phyloP scores from a whole-genome alignment of 2,797 vertebrate genomes.

The Notolabrus celidotus region DNA sequence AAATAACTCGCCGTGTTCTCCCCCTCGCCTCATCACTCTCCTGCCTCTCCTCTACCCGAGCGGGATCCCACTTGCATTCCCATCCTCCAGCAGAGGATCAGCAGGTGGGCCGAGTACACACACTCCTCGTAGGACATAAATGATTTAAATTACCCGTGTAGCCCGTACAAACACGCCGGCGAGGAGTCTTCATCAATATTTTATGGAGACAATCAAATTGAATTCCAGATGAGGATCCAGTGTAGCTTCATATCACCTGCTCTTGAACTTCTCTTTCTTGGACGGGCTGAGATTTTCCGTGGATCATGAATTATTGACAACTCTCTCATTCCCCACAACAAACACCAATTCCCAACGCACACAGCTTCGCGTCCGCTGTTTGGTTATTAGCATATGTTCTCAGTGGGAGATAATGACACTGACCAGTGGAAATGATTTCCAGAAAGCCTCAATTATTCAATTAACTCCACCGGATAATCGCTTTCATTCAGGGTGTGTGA shows the following conservation, averaged over 20 bases:
- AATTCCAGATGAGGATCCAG: slow-evolving; percentile 63
- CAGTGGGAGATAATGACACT: slow-evolving; percentile 40
- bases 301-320: slow-evolving; percentile 68
- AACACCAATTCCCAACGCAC: slow-evolving; percentile 29
- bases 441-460: slow-evolving; percentile 63
- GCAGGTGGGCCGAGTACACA: slow-evolving; percentile 65
- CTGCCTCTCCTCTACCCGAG: background rate
- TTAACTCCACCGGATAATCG: slow-evolving; percentile 62
- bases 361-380: slow-evolving; percentile 25
- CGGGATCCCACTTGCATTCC: no score
- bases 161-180: slow-evolving; percentile 61
- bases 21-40: slow-evolving; percentile 34
- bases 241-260: slow-evolving; percentile 55
- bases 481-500: slow-evolving; percentile 62
- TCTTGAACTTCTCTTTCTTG: slow-evolving; percentile 18
- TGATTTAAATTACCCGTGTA: slow-evolving; percentile 67
- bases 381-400: slow-evolving; percentile 58
- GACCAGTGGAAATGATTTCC: slow-evolving; percentile 56
- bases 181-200: slow-evolving; percentile 70
- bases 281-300: slow-evolving; percentile 25
- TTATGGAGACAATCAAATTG: slow-evolving; percentile 70
- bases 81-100: slow-evolving; percentile 31
- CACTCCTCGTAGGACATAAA: no score
- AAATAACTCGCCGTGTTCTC: slow-evolving; percentile 40
- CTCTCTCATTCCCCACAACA: slow-evolving; percentile 13